Conservation (phyloP, 1,140 invertebrate species). For the Ips typographus region DNA sequence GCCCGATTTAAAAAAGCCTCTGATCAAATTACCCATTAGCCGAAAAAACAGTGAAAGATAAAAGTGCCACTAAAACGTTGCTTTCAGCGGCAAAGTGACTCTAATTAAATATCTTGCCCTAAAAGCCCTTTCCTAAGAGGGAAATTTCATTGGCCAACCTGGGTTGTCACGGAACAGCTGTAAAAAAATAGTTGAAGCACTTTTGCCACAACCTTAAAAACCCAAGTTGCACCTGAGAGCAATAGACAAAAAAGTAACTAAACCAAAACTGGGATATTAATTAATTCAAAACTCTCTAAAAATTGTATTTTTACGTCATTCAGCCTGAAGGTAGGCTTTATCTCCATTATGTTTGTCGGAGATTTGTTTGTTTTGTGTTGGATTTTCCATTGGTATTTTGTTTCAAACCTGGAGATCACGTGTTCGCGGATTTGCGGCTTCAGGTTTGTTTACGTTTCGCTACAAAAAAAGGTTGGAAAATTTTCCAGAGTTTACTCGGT, state of each 20-base stretch:
- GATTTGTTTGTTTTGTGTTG: background rate
- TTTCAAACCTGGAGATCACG: background rate
- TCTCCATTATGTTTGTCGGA: background rate
- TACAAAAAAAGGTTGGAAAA: too few species aligned
- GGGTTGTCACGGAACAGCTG: background rate
- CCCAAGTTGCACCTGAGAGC: background rate
- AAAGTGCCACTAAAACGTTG: conserved; percentile 16
- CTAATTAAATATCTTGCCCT: conserved; percentile 36
- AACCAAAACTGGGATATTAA: background rate
- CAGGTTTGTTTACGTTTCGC: too few species aligned
- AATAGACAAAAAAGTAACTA: background rate
- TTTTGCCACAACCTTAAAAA: background rate
- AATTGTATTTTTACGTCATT: background rate
- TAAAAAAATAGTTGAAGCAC: background rate
- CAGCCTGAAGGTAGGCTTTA: background rate
- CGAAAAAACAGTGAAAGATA: conserved; percentile 7
- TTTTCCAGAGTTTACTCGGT: too few species aligned
- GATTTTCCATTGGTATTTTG: too few species aligned
- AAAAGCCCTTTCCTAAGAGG: conserved; percentile 34
- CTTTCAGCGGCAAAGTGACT: conserved; percentile 16
- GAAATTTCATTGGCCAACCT: conserved; percentile 30
- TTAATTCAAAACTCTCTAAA: background rate
- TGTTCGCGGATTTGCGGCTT: too few species aligned
- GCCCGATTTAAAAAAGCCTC: background rate
- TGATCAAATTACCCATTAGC: conserved; percentile 21